phyloP scores from a whole-genome alignment of 2,113 vertebrate genomes.

The Lepus americanus region DNA sequence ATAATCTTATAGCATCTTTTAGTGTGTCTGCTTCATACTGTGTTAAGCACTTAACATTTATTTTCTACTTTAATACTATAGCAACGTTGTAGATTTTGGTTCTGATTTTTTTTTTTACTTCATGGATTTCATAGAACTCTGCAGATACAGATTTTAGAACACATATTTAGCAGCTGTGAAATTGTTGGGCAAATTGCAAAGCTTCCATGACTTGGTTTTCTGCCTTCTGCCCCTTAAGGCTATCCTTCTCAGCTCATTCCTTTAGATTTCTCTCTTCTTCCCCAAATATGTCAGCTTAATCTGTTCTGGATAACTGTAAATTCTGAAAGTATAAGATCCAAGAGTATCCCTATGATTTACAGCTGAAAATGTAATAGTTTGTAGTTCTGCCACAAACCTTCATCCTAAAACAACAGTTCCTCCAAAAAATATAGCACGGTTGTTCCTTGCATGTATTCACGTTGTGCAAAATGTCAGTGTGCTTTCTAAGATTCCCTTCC shows the following conservation, averaged over 20 bases:
- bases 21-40: slow-evolving; percentile 15
- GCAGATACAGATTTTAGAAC: neutral
- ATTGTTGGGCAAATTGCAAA: slow-evolving; percentile 6
- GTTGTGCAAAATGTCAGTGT: neutral
- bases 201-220: neutral
- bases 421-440: neutral
- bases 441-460: neutral
- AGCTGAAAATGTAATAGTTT: slow-evolving; percentile 42
- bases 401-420: slow-evolving; percentile 2
- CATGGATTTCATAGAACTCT: slow-evolving; percentile 47
- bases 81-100: neutral
- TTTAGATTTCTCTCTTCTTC: neutral
- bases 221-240: neutral
- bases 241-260: neutral
- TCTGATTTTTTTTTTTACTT: slow-evolving; percentile 26
- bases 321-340: slow-evolving; percentile 24
- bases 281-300: neutral
- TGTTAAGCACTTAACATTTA: slow-evolving; percentile 51
- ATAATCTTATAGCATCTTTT: slow-evolving; percentile 35
- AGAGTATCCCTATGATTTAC: neutral
- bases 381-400: slow-evolving; percentile 4
- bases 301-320: slow-evolving; percentile 22
- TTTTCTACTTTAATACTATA: slow-evolving; percentile 48
- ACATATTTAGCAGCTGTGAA: neutral
- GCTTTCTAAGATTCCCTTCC: neutral